A percentile compares a stretch with the other conserved stretches of the same genome.
phyloP scores from a whole-genome alignment of 1,140 invertebrate genomes.

The Brachionus asplanchnoidis region DNA sequence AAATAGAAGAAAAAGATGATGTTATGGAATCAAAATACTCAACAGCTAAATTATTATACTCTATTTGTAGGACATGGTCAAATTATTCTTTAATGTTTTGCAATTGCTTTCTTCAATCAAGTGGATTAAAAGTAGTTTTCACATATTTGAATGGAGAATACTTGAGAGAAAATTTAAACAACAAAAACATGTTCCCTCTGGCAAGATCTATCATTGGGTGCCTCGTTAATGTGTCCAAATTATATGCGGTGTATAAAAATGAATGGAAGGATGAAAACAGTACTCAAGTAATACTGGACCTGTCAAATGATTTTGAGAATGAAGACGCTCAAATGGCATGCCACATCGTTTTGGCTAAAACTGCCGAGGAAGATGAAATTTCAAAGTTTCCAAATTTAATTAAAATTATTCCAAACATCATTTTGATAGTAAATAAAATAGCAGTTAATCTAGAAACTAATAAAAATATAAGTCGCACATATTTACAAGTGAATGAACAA shows the following conservation, averaged over 20 bases:
- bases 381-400: conserved; percentile 4
- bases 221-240: not conserved
- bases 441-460: not conserved
- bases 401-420: not conserved
- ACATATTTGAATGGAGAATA: not conserved
- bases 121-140: not conserved
- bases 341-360: not conserved
- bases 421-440: not conserved
- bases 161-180: not conserved
- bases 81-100: not conserved
- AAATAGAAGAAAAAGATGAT: not conserved
- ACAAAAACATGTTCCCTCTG: not conserved
- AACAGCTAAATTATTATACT: not conserved
- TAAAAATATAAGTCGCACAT: not conserved
- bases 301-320: not conserved
- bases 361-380: conserved; percentile 12
- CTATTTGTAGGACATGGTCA: not conserved
- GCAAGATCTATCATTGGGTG: not conserved
- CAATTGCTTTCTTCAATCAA: not conserved
- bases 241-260: not conserved
- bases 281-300: not conserved
- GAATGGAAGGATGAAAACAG: not conserved
- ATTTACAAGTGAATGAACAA: not conserved
- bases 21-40: not conserved
- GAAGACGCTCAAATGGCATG: not conserved